phyloP scores from a whole-genome alignment of 2,797 vertebrate species.

The Enteromius fasciolatus region DNA sequence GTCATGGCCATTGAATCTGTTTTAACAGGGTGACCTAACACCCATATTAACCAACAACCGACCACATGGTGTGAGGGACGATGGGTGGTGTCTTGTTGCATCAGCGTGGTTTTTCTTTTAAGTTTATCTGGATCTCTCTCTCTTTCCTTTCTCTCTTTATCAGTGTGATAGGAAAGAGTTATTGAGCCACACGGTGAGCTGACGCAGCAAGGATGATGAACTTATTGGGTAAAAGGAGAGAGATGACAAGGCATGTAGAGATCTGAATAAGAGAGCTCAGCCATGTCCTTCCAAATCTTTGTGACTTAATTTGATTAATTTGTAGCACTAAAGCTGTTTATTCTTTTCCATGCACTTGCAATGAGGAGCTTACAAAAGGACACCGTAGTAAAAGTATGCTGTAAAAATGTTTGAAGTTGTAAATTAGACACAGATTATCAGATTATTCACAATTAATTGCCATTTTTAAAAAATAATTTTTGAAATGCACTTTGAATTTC shows the following conservation, averaged over 20 bases:
- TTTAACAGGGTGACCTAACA: conserved; percentile 23
- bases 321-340: neutral
- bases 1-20: neutral
- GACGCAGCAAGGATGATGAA: neutral
- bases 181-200: conserved; percentile 3
- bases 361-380: neutral
- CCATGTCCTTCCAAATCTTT: neutral
- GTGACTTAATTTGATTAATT: too few species aligned
- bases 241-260: neutral
- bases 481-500: neutral
- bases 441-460: too few species aligned
- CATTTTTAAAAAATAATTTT: neutral
- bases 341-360: neutral
- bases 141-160: conserved; percentile 27
- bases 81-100: conserved; percentile 62
- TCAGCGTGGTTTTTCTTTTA: conserved; percentile 56
- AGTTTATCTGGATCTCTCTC: conserved; percentile 65
- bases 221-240: conserved; percentile 17
- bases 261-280: neutral
- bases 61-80: conserved; percentile 29
- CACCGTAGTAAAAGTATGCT: neutral
- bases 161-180: conserved; percentile 53
- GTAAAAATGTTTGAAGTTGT: neutral
- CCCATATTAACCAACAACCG: conserved; percentile 13
- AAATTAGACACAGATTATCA: neutral